Evolutionary conservation across 1,140 invertebrate genomes (phyloP), one percentile per base, ranked within the genome.

Genomic region (Asbolus verrucosus): DNA sequence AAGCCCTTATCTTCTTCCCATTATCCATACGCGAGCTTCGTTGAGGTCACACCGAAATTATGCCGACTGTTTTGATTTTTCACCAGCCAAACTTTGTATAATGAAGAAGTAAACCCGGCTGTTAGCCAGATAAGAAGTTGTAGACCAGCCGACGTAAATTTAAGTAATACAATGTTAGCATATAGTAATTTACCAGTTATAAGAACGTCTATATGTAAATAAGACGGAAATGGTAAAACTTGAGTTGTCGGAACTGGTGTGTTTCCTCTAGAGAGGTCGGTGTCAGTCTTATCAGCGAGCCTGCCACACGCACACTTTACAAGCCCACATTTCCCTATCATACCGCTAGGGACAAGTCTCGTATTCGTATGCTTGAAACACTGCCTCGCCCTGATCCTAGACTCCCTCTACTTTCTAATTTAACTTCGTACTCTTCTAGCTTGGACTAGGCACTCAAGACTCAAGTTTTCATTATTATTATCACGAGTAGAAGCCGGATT

Each of bases 151-250:
- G 19, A 6, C 19, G 46, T 54, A 54, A 54, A 54, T 54, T 18
- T 65, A 65, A 70, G 41, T 65, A 63, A 65, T 59, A 50, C 61
- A 65, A 65, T 54, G 59, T 36, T 62, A 41, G 67, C 41, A 65
- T 66, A 67, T 62, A 69, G 62, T 70, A 66, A 73, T 73, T 73
- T 73, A 54, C 50, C 63, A 62, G 62, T 73, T 69, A 69, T 67
- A 66, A 59, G 67, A 73, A 73, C 60, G 67, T 69, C 63, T 63
- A 63, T 70, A 73, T 73, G 71, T 63, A 73, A 73, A 73, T 73
- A 39, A 66, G 46, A 70, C 63, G 71, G 67, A 73, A 73, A 69
- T 73, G 65, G 62, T 69, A 67, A 73, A 70, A 73, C 67, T 73
- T 65, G 67, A 62, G 63, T 59, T 63, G 71, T 73, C 67, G 63